These are phyloP conservation scores for Bothrops alternatus DNA, from an alignment of 2,797 vertebrate species.

Conservation along the genomic window DNA sequence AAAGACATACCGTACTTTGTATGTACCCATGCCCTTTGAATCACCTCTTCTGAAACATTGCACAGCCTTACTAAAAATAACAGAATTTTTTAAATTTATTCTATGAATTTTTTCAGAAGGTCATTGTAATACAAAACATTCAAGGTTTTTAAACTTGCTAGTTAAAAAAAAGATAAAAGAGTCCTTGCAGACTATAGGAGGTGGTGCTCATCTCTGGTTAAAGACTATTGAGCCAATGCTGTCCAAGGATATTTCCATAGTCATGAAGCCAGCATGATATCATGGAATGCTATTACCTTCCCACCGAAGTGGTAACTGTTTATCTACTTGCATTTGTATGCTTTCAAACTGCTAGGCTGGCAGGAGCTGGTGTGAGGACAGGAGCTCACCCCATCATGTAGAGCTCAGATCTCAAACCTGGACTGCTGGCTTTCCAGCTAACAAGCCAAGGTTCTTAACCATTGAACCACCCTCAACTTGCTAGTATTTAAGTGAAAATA, in stretches of 20 bases:
- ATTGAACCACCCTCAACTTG: background rate
- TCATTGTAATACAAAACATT: slow-evolving; percentile 39
- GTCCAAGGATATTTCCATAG: background rate
- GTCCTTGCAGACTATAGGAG: background rate
- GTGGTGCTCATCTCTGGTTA: background rate
- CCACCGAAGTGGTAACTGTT: background rate
- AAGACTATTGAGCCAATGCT: background rate
- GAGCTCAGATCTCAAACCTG: background rate
- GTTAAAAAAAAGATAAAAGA: background rate
- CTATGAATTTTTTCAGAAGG: slow-evolving; percentile 2
- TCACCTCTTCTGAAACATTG: background rate
- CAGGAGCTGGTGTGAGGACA: background rate
- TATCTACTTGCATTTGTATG: background rate
- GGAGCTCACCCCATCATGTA: background rate
- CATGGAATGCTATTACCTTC: background rate
- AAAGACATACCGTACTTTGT: background rate
- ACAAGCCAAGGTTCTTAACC: background rate
- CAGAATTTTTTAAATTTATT: slow-evolving; percentile 21
- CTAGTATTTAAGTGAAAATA: slow-evolving; percentile 21
- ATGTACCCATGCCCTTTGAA: background rate
- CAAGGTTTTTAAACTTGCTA: slow-evolving; percentile 24
- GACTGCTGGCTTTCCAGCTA: background rate
- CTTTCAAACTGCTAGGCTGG: background rate
- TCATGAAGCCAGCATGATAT: background rate
- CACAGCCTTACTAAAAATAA: background rate